Percentiles rank a stretch among this genome's conserved stretches.
Evolutionary conservation across 1,140 invertebrate genomes (phyloP).

Genomic region (Bombus breviceps): DNA sequence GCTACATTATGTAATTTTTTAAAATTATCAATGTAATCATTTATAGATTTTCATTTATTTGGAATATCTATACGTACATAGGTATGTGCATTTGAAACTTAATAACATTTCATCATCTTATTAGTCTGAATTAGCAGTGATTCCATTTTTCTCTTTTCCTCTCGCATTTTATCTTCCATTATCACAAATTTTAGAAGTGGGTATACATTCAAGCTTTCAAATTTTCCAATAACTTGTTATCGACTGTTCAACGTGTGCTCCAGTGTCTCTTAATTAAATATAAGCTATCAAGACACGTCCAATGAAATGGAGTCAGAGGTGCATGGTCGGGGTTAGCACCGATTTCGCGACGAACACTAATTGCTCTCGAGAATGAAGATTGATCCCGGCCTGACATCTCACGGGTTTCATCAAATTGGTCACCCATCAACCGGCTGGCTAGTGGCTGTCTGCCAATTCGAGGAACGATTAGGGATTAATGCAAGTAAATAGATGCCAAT

Average conservation of each 20-base stretch:
- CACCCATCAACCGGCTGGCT: slow-evolving; percentile 34
- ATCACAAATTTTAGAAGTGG: too few species aligned
- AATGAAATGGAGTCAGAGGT: slow-evolving; percentile 19
- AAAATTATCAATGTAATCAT: too few species aligned
- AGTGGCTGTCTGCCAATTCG: slow-evolving; percentile 46
- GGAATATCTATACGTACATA: too few species aligned
- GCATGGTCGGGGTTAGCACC: background rate
- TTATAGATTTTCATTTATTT: too few species aligned
- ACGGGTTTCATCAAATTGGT: slow-evolving; percentile 44
- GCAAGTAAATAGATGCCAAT: slow-evolving; percentile 37
- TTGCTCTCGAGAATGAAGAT: slow-evolving; percentile 52
- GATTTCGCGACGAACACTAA: slow-evolving; percentile 36
- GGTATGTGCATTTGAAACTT: too few species aligned
- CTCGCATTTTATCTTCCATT: too few species aligned
- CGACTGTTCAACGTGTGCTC: background rate
- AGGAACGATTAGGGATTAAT: slow-evolving; percentile 39
- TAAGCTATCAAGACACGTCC: slow-evolving; percentile 15
- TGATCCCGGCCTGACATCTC: slow-evolving; percentile 49
- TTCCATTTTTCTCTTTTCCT: too few species aligned
- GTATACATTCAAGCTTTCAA: too few species aligned
- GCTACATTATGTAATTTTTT: too few species aligned
- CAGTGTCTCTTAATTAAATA: background rate
- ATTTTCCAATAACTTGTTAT: too few species aligned
- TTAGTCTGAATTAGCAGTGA: too few species aligned
- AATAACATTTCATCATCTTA: too few species aligned